phyloP scores from a whole-genome alignment of 1,140 invertebrate species.

The Anastatus disparis region DNA sequence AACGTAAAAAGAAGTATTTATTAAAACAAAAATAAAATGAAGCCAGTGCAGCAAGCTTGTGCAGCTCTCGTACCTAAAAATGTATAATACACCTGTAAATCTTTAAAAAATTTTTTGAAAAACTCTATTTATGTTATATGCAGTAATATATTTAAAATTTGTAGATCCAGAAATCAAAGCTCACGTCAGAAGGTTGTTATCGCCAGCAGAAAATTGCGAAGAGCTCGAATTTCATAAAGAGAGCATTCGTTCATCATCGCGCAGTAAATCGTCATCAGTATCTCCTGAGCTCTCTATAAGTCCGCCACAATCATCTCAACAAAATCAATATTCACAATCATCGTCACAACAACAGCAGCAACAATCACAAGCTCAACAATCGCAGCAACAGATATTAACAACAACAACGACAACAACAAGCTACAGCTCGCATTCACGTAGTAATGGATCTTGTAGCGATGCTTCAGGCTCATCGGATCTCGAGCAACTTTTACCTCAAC shows the following conservation, averaged over 20 bases:
- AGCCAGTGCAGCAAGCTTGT: too few species aligned
- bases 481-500: constrained; percentile 62
- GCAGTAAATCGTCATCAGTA: constrained; percentile 8
- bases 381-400: constrained; percentile 2
- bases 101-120: too few species aligned
- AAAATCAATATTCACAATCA: not conserved
- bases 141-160: too few species aligned
- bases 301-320: not conserved
- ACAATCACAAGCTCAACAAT: constrained; percentile 12
- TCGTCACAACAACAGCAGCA: not conserved
- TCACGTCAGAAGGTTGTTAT: constrained; percentile 79
- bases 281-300: not conserved
- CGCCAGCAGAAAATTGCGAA: constrained; percentile 65
- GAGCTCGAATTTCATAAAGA: constrained; percentile 47
- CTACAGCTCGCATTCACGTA: constrained; percentile 49
- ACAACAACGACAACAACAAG: constrained; percentile 58
- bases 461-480: constrained; percentile 64
- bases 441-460: constrained; percentile 66
- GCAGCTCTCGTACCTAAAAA: too few species aligned
- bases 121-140: too few species aligned
- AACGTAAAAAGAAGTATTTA: too few species aligned
- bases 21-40: too few species aligned
- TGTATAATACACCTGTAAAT: too few species aligned
- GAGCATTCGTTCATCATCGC: not conserved
- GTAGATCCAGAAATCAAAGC: constrained; percentile 87